Evolutionary conservation across 2,113 vertebrate genomes (phyloP).

Genomic region (Eclectus roratus): DNA sequence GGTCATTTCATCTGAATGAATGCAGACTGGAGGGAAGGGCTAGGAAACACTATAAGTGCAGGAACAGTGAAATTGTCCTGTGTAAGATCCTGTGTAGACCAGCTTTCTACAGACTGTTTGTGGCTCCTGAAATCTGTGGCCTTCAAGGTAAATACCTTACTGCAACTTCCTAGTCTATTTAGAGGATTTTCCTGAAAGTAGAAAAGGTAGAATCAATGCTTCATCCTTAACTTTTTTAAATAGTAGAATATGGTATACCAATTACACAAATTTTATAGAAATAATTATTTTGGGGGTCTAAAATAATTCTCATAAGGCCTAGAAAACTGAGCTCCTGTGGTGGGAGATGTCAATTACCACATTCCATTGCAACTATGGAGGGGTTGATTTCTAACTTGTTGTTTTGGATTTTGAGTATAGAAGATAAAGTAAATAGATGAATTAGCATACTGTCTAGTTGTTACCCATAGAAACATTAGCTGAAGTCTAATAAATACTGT

Average conservation of each 20-base stretch:
- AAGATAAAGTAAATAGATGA: not conserved
- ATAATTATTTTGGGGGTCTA: not conserved
- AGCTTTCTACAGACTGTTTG: not conserved
- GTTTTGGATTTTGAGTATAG: not conserved
- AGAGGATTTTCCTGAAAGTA: not conserved
- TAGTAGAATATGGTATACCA: not conserved
- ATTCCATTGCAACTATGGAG: not conserved
- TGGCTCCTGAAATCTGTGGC: accelerated
- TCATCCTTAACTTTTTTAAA: not conserved
- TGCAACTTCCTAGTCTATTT: not conserved
- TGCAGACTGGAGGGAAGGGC: not conserved
- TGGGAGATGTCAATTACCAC: not conserved
- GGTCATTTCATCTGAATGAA: not conserved
- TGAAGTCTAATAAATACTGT: not conserved
- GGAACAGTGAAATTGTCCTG: not conserved
- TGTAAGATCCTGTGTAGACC: not conserved
- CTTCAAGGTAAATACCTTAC: not conserved
- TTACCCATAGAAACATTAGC: not conserved
- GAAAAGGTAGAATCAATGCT: not conserved
- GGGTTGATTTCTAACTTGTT: not conserved
- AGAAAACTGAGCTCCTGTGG: not conserved
- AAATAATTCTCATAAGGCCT: not conserved
- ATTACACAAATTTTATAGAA: not conserved
- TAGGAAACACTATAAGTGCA: not conserved
- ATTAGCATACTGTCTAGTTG: not conserved